A percentile compares a stretch with the other conserved stretches of the same genome.
phyloP scores from a whole-genome alignment of 2,797 vertebrate genomes.

The Oreortyx pictus region DNA sequence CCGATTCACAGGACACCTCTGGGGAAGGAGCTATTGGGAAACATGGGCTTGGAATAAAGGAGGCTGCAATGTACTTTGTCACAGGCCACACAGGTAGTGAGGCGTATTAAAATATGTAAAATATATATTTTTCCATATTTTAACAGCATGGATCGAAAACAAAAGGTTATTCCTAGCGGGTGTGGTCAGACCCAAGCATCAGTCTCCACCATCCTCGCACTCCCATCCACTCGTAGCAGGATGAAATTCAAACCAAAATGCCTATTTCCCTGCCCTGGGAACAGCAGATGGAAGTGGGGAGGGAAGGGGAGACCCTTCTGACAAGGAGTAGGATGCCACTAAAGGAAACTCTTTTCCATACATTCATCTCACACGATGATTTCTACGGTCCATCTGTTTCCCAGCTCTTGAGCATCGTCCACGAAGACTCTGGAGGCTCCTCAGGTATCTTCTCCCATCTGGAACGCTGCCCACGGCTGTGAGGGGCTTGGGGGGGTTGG shows the following conservation, averaged over 20 bases:
- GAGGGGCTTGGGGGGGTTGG: slow-evolving; percentile 24
- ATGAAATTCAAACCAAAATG: slow-evolving; percentile 26
- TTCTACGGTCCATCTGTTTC: slow-evolving; percentile 53
- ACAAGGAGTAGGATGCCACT: slow-evolving; percentile 45
- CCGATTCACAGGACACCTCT: slow-evolving; percentile 51
- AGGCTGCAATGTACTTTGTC: slow-evolving; percentile 40
- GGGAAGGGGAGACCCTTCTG: slow-evolving; percentile 33
- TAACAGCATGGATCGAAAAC: slow-evolving; percentile 57
- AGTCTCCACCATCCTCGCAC: slow-evolving; percentile 35
- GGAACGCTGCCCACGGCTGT: slow-evolving; percentile 37
- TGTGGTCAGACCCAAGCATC: slow-evolving; percentile 60
- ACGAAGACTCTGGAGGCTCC: slow-evolving; percentile 19
- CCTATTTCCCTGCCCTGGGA: not conserved
- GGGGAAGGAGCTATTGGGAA: slow-evolving; percentile 27
- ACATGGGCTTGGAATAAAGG: slow-evolving; percentile 61
- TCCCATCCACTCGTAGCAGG: slow-evolving; percentile 10
- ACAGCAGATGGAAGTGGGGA: slow-evolving; percentile 5
- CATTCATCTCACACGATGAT: slow-evolving; percentile 63
- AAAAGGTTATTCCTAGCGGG: slow-evolving; percentile 45
- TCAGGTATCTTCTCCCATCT: slow-evolving; percentile 43
- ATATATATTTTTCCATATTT: slow-evolving; percentile 64
- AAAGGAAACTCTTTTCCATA: slow-evolving; percentile 63
- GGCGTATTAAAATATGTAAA: slow-evolving; percentile 67
- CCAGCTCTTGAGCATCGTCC: slow-evolving; percentile 40
- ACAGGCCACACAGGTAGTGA: slow-evolving; percentile 66